These are phyloP conservation scores for Vidua macroura DNA, from an alignment of 2,113 vertebrate species.

Conservation along the genomic window DNA sequence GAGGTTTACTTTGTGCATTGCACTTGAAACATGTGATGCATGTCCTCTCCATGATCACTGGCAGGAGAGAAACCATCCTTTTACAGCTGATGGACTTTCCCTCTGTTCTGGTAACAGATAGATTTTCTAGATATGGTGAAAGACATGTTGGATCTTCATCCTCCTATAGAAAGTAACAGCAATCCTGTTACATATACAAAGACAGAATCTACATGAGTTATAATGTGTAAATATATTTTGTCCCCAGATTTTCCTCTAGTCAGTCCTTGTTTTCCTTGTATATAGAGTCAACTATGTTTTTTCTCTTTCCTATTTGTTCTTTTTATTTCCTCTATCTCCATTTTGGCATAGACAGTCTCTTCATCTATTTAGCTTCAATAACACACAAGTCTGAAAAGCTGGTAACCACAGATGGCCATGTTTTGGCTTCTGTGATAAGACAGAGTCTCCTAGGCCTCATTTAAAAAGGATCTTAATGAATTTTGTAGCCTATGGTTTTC, in stretches of 20 bases:
- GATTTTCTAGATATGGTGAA: neutral
- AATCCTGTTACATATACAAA: neutral
- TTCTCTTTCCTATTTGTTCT: neutral
- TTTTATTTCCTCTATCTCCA: neutral
- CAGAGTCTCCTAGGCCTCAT: neutral
- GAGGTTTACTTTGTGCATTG: neutral
- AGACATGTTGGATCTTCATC: neutral
- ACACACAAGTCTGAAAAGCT: constrained; percentile 16
- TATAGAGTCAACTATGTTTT: neutral
- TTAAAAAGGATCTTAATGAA: constrained; percentile 49
- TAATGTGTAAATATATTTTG: neutral
- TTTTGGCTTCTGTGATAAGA: constrained; percentile 8
- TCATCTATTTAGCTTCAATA: constrained; percentile 20
- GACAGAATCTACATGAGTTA: neutral
- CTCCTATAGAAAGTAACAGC: neutral
- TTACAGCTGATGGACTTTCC: neutral
- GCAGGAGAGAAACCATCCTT: neutral
- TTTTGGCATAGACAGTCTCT: neutral
- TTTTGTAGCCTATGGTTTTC: constrained; percentile 45
- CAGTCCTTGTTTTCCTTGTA: neutral
- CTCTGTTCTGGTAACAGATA: neutral
- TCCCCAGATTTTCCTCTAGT: neutral
- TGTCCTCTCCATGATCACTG: neutral
- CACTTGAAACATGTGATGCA: neutral
- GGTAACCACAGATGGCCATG: neutral